phyloP scores from a whole-genome alignment of 2,888 invertebrate species.

The Lepidocyrtinus sp. region DNA sequence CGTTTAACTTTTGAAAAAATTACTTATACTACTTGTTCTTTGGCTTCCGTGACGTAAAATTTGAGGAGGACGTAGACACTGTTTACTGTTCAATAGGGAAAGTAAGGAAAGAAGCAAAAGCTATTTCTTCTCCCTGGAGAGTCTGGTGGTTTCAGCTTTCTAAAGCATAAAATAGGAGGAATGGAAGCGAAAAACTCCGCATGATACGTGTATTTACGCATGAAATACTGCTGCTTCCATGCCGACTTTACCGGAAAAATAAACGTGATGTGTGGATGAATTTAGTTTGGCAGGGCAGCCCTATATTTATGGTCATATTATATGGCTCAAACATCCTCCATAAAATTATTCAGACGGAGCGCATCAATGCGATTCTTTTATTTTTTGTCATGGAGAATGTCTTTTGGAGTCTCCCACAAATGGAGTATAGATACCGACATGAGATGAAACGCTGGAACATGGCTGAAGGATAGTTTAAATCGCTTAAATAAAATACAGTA shows the following conservation, averaged over 20 bases:
- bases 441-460: neutral
- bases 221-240: neutral
- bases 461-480: neutral
- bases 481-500: constrained; percentile 30
- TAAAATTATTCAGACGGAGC: constrained; percentile 5
- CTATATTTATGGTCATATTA: neutral
- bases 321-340: constrained; percentile 12
- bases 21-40: neutral
- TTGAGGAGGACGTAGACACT: neutral
- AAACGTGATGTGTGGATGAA: constrained; percentile 25
- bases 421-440: neutral
- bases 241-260: constrained; percentile 20
- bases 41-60: neutral
- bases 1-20: neutral
- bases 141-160: constrained; percentile 30
- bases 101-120: neutral
- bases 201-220: constrained; percentile 8
- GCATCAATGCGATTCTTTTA: constrained; percentile 13
- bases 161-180: constrained; percentile 13
- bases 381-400: neutral
- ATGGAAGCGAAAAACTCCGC: constrained; percentile 6
- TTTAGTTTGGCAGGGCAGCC: constrained; percentile 3
- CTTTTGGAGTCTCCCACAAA: neutral
- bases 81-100: neutral
- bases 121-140: neutral